These are phyloP conservation scores for Stegodyphus dumicola DNA, from an alignment of 1,140 invertebrate species.

Conservation along the genomic window DNA sequence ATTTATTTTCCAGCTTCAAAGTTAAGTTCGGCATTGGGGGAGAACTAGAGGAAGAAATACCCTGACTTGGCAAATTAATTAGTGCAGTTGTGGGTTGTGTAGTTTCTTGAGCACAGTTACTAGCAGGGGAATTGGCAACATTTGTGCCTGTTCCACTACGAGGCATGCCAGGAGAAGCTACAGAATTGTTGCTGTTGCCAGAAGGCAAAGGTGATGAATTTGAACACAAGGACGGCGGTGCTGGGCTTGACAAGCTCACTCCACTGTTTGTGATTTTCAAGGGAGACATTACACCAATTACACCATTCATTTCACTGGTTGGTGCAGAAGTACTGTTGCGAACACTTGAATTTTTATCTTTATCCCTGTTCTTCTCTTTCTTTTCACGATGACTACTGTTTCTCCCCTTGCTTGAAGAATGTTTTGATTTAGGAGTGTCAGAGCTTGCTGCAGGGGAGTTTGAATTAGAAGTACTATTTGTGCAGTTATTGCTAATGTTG, in stretches of 20 bases:
- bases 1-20: conserved; percentile 53
- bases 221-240: conserved; percentile 43
- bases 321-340: conserved; percentile 4
- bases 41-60: conserved; percentile 18
- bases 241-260: conserved; percentile 29
- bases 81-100: background rate
- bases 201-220: conserved; percentile 54
- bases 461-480: conserved; percentile 19
- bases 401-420: conserved; percentile 63
- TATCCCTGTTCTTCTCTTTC: conserved; percentile 64
- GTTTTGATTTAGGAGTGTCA: conserved; percentile 60
- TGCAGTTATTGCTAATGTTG: conserved; percentile 59
- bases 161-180: conserved; percentile 14
- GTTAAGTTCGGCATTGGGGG: conserved; percentile 59
- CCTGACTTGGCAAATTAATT: conserved; percentile 12
- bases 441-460: conserved; percentile 8
- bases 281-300: conserved; percentile 35
- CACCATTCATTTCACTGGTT: conserved; percentile 55
- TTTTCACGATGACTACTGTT: conserved; percentile 64
- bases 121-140: conserved; percentile 23
- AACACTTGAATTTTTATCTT: conserved; percentile 45
- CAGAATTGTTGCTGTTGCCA: conserved; percentile 27
- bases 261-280: conserved; percentile 51
- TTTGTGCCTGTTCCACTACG: background rate
- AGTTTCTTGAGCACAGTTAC: conserved; percentile 6